These are phyloP conservation scores for Pteronura brasiliensis DNA, from an alignment of 2,113 vertebrate species.

Conservation along the genomic window DNA sequence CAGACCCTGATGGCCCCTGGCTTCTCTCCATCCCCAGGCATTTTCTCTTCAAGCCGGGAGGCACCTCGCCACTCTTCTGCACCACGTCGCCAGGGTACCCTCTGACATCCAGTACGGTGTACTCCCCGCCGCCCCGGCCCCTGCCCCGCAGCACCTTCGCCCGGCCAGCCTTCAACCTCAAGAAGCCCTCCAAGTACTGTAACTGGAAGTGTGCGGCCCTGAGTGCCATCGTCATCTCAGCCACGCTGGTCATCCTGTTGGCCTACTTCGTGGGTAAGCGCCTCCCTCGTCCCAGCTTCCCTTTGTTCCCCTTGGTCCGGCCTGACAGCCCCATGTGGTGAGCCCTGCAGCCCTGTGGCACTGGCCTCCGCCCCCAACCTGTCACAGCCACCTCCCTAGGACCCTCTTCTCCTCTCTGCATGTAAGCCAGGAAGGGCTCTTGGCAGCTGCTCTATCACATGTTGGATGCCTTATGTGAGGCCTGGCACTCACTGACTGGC, in stretches of 20 bases:
- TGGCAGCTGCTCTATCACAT: background rate
- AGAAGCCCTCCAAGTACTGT: constrained; percentile 98
- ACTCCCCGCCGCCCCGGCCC: constrained; percentile 96
- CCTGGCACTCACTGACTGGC: fast-evolving
- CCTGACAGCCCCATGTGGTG: fast-evolving
- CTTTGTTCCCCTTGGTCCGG: background rate
- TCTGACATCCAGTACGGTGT: constrained; percentile 98
- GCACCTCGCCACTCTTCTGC: constrained; percentile 98
- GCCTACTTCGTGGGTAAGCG: constrained; percentile 98
- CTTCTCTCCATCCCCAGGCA: constrained; percentile 88
- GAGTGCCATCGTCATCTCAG: constrained; percentile 95
- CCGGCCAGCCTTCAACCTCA: constrained; percentile 96
- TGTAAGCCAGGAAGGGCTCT: background rate
- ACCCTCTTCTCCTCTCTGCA: background rate
- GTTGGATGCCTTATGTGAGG: background rate
- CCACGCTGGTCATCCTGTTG: constrained; percentile 94
- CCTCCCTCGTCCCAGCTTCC: background rate
- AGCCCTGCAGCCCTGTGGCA: background rate
- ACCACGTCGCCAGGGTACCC: constrained; percentile 97
- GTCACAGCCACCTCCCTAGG: background rate
- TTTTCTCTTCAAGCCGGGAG: constrained; percentile 99
- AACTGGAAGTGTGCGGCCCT: constrained; percentile 99
- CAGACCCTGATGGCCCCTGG: background rate
- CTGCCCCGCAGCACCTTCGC: constrained; percentile 95
- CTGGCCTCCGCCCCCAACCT: background rate